Base-by-base conservation (phyloP, 2,888 invertebrate genomes). In the Metacarcinus magister region DNA sequence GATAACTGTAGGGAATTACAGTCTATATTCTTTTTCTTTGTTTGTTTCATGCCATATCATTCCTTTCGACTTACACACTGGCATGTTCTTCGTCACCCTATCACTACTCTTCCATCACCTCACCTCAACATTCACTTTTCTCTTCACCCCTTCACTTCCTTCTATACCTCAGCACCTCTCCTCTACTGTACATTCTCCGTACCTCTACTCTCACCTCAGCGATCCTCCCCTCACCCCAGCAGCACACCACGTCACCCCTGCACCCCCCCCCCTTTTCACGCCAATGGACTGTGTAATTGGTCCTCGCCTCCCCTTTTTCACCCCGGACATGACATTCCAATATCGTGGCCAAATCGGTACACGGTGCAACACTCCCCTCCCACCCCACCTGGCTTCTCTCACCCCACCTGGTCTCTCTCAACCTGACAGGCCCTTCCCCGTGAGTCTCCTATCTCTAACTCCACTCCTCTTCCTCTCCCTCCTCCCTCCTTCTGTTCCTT, bases 261-360 rank as follows among this genome's bases (percentile, higher is more conserved):
- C 95, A n/a, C 87, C 32, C 3, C 44, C 48, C 92, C 39, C 93
- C 82, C 95, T 67, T 92, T 91, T 96, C 96, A 94, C 96, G 94
- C 94, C 96, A 96, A 96, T 96, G 96, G 96, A 96, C 87, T 94
- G 92, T 96, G 96, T 96, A 94, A 94, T 96, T 96, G 96, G 96
- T 94, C 92, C 96, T 43, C 82, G 94, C 94, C 60, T 95, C 89
- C 94, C 96, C 92, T 96, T 96, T 94, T 96, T 96, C 96, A 96
- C 94, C 90, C 96, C 46, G 94, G 94, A 96, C 96, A 96, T 96
- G 96, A 94, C 94, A 94, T 96, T 96, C 94, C 94, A 96, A 96
- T 96, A 96, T 96, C 96, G 96, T 94, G 93, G 94, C 96, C 96
- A 94, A 96, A 96, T 96, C 96, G 94, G 96, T 96, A 96, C 96